A percentile compares a stretch with the other conserved stretches of the same genome.
Conservation (phyloP, 1,140 invertebrate species). For the Sitophilus oryzae region DNA sequence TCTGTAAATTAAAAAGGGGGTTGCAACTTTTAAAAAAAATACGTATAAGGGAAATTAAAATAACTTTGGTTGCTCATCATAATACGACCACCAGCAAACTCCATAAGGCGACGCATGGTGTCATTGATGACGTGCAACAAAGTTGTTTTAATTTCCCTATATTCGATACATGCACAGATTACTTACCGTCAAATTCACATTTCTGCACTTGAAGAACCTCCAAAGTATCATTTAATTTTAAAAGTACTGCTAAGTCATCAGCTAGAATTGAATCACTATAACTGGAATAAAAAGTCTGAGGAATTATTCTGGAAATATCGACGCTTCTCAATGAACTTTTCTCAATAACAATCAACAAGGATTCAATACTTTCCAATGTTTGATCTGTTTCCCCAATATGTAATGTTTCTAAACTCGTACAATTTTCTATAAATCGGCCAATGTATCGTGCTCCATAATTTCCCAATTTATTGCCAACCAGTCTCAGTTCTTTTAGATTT, state of each 20-base stretch:
- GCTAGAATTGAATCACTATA: slow-evolving; percentile 39
- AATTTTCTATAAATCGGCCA: slow-evolving; percentile 46
- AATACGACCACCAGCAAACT: too few relatives aligned
- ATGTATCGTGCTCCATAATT: slow-evolving; percentile 46
- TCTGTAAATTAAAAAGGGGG: too few relatives aligned
- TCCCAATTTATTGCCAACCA: slow-evolving; percentile 39
- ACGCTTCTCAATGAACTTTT: slow-evolving; percentile 48
- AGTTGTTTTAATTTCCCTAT: too few relatives aligned
- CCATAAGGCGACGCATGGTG: too few relatives aligned
- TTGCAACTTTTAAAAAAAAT: slow-evolving; percentile 15
- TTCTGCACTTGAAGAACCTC: slow-evolving; percentile 54
- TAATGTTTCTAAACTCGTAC: slow-evolving; percentile 45
- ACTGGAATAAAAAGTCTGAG: slow-evolving; percentile 34
- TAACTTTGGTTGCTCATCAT: too few relatives aligned
- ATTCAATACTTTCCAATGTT: slow-evolving; percentile 48
- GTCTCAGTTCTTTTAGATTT: slow-evolving; percentile 52
- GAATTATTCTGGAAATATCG: slow-evolving; percentile 51
- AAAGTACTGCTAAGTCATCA: slow-evolving; percentile 35
- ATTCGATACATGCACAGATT: neutral
- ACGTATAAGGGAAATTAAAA: neutral
- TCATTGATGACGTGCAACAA: too few relatives aligned
- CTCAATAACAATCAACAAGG: slow-evolving; percentile 24
- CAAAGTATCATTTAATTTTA: slow-evolving; percentile 45
- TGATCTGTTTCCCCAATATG: slow-evolving; percentile 53
- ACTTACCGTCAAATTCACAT: slow-evolving; percentile 44